Base-by-base conservation (phyloP, 2,797 vertebrate species). In the Oryzias dopingdopingensis region DNA sequence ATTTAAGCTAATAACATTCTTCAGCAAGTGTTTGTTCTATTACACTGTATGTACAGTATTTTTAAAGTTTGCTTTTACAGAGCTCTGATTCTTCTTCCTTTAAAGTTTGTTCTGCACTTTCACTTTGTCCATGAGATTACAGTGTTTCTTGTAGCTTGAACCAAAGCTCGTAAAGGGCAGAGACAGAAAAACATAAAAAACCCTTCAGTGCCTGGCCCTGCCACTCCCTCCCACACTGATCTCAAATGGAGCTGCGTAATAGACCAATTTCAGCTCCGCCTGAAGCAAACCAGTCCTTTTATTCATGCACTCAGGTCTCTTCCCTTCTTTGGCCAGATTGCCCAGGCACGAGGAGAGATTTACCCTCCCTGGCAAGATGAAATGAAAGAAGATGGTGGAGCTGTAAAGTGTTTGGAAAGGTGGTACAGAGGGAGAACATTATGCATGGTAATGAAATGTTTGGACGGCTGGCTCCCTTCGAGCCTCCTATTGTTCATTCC, bases 261-360 rank as follows among this genome's bases (percentile, higher is more conserved):
- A 65, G 86, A 87, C 66, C 85, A 86, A 88, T 90, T 90, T 88
- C 73, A 80, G 79, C 82, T 72, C 56, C 52, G 85, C 87, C 86
- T 81, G 74, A 41, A 80, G 86, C 83, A 65, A 82, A 77, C 73
- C 75, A 68, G 80, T 52, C 74, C 67, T 71, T 85, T 81, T 84
- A 82, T 83, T 84, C 79, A 59, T 80, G 69, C 68, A 47, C 76
- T 78, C 62, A 45, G 67, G 58, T 62, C 76, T 78, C 72, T 80
- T 81, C 77, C 63, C 10, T 13, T 81, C 45, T 80, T 72, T 58
- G 76, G 70, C 53, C 71, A 82, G 72, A 84, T 84, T 76, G 76
- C 65, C 61, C 49, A 43, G 58, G 53, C 51, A 61, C 49, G 56
- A 54, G 17, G 62, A 59, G 59, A 51, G 52, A 65, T 57, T 43